These are phyloP conservation scores for Mycetomoellerius zeteki DNA, from an alignment of 1,140 invertebrate species.

Conservation along the genomic window DNA sequence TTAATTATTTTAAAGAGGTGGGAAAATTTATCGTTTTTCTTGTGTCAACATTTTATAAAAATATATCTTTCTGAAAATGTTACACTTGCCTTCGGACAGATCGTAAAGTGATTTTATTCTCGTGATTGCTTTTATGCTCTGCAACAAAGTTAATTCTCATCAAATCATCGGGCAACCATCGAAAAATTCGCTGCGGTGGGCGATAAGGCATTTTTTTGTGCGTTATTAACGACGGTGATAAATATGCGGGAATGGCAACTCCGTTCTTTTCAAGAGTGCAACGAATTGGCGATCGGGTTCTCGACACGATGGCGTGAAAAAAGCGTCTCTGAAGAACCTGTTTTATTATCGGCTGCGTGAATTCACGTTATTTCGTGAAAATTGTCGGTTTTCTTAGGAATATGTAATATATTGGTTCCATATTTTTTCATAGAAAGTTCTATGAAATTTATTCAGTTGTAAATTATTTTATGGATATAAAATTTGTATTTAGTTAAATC, in stretches of 20 bases:
- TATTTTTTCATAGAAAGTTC: not conserved
- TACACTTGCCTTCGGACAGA: not conserved
- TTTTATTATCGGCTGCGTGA: constrained; percentile 17
- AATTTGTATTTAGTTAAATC: not conserved
- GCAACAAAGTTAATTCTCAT: constrained; percentile 41
- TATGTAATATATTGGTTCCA: not conserved
- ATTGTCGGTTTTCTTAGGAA: not conserved
- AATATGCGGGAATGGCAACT: constrained; percentile 68
- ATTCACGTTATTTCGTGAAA: constrained; percentile 35
- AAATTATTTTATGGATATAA: not conserved
- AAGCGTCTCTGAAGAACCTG: constrained; percentile 41
- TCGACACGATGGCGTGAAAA: constrained; percentile 36
- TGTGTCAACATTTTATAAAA: not conserved
- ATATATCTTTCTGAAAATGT: constrained; percentile 6
- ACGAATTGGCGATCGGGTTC: constrained; percentile 73
- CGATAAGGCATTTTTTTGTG: constrained; percentile 55
- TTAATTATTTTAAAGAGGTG: not conserved
- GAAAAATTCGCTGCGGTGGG: constrained; percentile 53
- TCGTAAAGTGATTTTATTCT: constrained; percentile 19
- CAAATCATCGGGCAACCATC: constrained; percentile 20
- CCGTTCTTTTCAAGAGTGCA: constrained; percentile 67
- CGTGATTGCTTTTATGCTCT: not conserved
- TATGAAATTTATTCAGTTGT: not conserved
- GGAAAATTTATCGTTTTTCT: not conserved
- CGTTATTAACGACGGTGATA: constrained; percentile 75